A percentile compares a stretch with the other conserved stretches of the same genome.
Conservation (phyloP, 2,113 vertebrate species). For the Entomyzon cyanotis region DNA sequence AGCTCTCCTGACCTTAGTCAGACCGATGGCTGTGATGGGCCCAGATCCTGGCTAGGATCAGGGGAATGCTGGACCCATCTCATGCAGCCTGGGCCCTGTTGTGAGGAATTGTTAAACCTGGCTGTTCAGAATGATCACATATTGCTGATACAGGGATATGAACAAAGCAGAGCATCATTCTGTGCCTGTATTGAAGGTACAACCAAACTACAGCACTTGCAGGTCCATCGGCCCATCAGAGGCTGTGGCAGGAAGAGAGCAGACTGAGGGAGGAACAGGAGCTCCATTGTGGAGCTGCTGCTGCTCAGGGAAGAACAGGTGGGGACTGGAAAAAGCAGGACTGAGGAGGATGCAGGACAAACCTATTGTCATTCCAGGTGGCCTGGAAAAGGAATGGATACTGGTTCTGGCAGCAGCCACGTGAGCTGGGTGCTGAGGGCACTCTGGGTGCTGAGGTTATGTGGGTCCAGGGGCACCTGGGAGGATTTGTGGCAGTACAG, state of each 20-base stretch:
- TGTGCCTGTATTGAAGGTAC: neutral
- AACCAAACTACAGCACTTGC: neutral
- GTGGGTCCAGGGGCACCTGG: neutral
- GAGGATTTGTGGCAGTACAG: neutral
- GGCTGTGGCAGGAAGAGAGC: neutral
- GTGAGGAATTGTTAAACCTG: rapidly evolving
- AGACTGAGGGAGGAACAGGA: neutral
- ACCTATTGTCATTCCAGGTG: neutral
- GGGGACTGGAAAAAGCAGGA: neutral
- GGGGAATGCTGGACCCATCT: neutral
- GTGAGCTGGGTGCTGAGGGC: neutral
- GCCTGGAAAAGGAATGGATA: neutral
- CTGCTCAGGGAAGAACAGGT: neutral
- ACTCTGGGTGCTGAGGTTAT: rapidly evolving
- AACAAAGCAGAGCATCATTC: neutral
- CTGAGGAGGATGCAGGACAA: neutral
- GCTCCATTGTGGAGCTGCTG: neutral
- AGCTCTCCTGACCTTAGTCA: neutral
- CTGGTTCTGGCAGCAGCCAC: neutral
- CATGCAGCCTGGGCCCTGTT: neutral
- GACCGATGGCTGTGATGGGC: neutral
- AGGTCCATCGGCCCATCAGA: neutral
- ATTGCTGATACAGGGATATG: neutral
- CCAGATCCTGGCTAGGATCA: neutral
- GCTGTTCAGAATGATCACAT: neutral